Evolutionary conservation across 2,113 vertebrate species (phyloP), one percentile per base, ranked within the genome.

Genomic region (Eurypyga helias): DNA sequence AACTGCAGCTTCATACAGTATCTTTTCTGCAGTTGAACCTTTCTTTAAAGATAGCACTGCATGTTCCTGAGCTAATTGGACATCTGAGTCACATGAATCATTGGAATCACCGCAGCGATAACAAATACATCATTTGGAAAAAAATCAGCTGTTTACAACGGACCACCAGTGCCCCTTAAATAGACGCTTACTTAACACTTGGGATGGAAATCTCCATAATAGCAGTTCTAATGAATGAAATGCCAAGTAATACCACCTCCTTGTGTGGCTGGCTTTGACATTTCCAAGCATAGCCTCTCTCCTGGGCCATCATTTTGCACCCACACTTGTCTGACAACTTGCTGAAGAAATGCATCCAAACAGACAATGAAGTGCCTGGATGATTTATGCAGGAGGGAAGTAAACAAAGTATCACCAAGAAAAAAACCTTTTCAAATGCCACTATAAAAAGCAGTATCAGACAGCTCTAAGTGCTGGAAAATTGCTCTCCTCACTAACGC

Each of bases 321-420:
- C 93, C 88, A 93, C 95, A 92, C 93, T 96, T 95, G 95, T 97
- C 96, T 96, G 96, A 95, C 95, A 96, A 95, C 92, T 96, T 94
- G 95, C 92, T 92, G 93, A 90, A 93, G 90, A 81, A 85, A 72
- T 88, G 92, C 95, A 96, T 95, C 94, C 87, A 97, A 96, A 97
- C 94, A 97, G 91, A 93, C 91, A 96, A 95, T 48, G 93, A 93
- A 87, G 83, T 95, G 92, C 67, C 88, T 86, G 80, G 83, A 45
- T 80, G 92, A 90, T 91, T 92, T 94, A 92, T 94, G 90, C 85
- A 79, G 88, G 76, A 95, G 80, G 90, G 85, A 91, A 93, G 86
- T 94, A 95, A 97, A 95, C 94, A 97, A 96, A 94, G 69, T 95
- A 96, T 93, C 80, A 83, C 77, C 36, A 67, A 91, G 77, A 81